Conservation (phyloP, 2,113 vertebrate species). For the Seriola rivoliana region DNA sequence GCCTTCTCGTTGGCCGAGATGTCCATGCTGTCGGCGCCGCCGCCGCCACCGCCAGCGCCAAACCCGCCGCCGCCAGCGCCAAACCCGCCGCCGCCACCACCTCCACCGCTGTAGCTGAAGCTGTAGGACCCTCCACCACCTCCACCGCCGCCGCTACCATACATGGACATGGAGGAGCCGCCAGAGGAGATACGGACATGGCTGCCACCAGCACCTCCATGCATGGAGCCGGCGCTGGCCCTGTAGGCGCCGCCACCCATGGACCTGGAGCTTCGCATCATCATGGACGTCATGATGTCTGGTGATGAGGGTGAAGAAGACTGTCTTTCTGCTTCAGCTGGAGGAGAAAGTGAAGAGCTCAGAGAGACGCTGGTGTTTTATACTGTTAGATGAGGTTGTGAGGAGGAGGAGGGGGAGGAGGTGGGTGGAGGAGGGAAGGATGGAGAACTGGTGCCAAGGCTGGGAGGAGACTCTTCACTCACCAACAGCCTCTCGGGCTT, state of each 20-base stretch:
- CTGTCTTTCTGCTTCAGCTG: slow-evolving; percentile 52
- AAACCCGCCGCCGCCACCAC: background rate
- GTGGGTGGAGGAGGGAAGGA: background rate
- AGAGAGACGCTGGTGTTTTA: slow-evolving; percentile 40
- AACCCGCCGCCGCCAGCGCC: background rate
- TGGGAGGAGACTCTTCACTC: slow-evolving; percentile 35
- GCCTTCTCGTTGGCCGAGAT: slow-evolving; percentile 76
- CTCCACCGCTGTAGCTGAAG: background rate
- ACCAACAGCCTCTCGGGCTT: background rate
- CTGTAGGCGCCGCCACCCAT: accelerated
- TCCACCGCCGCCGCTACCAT: background rate
- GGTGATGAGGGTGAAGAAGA: slow-evolving; percentile 4
- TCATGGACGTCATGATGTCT: background rate
- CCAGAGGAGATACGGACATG: slow-evolving; percentile 49
- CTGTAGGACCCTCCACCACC: slow-evolving; percentile 1
- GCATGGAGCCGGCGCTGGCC: slow-evolving; percentile 44
- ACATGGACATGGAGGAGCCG: slow-evolving; percentile 26
- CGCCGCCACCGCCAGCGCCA: background rate
- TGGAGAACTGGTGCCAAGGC: background rate
- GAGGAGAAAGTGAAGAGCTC: slow-evolving; percentile 58
- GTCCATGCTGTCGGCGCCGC: slow-evolving; percentile 10
- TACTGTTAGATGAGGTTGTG: slow-evolving; percentile 23
- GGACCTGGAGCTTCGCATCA: background rate
- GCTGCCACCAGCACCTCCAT: slow-evolving; percentile 7
- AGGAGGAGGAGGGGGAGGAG: slow-evolving; percentile 21